Conservation (phyloP, 1,140 invertebrate species). For the Telenomus remus region DNA sequence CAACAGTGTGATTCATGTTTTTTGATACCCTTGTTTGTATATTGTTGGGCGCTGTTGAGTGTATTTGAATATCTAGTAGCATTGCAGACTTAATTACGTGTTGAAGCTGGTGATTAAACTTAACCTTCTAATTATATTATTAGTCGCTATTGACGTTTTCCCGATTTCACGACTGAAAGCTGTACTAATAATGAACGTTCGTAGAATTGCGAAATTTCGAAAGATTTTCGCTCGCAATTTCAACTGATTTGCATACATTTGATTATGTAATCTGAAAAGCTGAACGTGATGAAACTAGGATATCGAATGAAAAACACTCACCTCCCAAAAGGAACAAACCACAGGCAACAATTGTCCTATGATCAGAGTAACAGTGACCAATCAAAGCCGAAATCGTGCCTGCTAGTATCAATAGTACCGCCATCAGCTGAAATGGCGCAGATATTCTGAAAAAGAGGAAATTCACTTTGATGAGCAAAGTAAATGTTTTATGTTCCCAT, state of each 20-base stretch:
- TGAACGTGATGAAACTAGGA: not conserved
- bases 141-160: no score
- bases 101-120: no score
- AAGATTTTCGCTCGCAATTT: not conserved
- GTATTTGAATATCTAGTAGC: no score
- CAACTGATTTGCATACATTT: no score
- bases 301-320: constrained; percentile 66
- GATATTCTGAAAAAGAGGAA: constrained; percentile 77
- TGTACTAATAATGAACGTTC: no score
- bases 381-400: constrained; percentile 78
- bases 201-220: no score
- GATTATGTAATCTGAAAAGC: not conserved
- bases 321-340: constrained; percentile 80
- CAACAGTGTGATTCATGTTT: no score
- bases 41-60: no score
- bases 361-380: constrained; percentile 80
- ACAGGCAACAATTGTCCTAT: constrained; percentile 79
- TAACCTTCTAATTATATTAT: no score
- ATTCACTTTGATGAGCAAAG: constrained; percentile 21
- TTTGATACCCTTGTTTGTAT: no score
- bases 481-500: constrained; percentile 20
- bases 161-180: no score
- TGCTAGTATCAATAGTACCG: constrained; percentile 76
- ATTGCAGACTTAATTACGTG: no score
- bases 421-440: constrained; percentile 78